These are phyloP conservation scores for Drosophila bipectinata DNA, from an alignment of 1,140 invertebrate species.

Conservation along the genomic window DNA sequence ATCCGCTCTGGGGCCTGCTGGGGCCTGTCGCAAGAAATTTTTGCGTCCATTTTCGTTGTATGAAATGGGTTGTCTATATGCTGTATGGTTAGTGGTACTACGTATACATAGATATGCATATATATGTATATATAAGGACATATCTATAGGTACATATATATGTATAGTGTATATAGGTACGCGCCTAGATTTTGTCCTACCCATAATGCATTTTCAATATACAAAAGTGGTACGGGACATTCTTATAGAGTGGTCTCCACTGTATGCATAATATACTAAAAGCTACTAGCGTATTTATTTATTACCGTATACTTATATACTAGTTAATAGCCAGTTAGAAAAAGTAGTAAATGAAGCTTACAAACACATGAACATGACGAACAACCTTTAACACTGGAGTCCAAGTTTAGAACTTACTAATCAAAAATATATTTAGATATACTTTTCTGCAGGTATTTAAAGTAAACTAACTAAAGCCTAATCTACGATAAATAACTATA, in stretches of 20 bases:
- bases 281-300: constrained; percentile 69
- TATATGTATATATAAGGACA: constrained; percentile 1
- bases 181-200: constrained; percentile 60
- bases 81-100: too few species aligned
- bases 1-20: too few species aligned
- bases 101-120: neutral
- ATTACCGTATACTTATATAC: constrained; percentile 59
- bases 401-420: constrained; percentile 83
- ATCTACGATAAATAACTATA: constrained; percentile 57
- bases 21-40: too few species aligned
- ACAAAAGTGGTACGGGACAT: constrained; percentile 48
- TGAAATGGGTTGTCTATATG: too few species aligned
- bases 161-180: constrained; percentile 23
- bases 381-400: constrained; percentile 76
- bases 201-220: constrained; percentile 73
- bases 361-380: constrained; percentile 60
- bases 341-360: constrained; percentile 80
- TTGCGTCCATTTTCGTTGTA: too few species aligned
- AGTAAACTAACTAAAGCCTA: constrained; percentile 43
- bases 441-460: constrained; percentile 81
- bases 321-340: constrained; percentile 69
- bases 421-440: constrained; percentile 83
- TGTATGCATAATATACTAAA: constrained; percentile 59
- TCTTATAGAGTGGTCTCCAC: constrained; percentile 76
- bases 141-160: constrained; percentile 38